These are phyloP conservation scores for Silurus aristotelis DNA, from an alignment of 2,797 vertebrate species.

Conservation along the genomic window DNA sequence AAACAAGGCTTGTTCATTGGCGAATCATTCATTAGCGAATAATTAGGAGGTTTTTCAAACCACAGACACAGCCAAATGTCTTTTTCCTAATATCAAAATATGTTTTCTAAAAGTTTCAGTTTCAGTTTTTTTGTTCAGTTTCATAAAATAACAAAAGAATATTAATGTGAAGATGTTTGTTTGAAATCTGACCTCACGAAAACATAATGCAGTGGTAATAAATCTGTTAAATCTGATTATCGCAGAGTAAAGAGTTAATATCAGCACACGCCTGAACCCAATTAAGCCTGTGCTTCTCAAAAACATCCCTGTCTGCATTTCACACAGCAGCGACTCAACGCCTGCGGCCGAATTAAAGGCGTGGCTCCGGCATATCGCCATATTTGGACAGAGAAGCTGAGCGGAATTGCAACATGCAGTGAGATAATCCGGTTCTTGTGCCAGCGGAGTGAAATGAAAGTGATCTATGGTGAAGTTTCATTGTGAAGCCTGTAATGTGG, in stretches of 20 bases:
- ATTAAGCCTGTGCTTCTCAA: slow-evolving; percentile 3
- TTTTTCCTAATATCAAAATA: not conserved
- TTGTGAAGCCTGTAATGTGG: too few relatives aligned
- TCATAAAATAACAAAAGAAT: not conserved
- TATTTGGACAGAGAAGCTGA: not conserved
- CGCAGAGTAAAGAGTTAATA: not conserved
- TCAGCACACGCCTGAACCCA: not conserved
- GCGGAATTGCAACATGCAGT: not conserved
- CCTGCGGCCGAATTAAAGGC: not conserved
- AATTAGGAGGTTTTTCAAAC: not conserved
- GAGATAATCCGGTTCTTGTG: not conserved
- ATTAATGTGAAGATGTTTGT: too few relatives aligned
- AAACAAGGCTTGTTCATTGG: not conserved
- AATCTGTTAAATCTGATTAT: not conserved
- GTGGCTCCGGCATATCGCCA: not conserved
- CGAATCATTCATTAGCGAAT: too few relatives aligned
- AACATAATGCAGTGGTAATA: not conserved
- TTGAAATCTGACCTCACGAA: not conserved
- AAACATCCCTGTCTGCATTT: not conserved
- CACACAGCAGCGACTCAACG: not conserved
- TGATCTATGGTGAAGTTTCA: not conserved
- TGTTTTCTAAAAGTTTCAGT: too few relatives aligned
- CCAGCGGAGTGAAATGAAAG: not conserved
- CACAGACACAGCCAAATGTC: not conserved
- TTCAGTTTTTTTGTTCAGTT: too few relatives aligned